A percentile compares a stretch with the other conserved stretches of the same genome.
Evolutionary conservation across 2,888 invertebrate genomes (phyloP).

Genomic region (Acanthosepion esculentum): DNA sequence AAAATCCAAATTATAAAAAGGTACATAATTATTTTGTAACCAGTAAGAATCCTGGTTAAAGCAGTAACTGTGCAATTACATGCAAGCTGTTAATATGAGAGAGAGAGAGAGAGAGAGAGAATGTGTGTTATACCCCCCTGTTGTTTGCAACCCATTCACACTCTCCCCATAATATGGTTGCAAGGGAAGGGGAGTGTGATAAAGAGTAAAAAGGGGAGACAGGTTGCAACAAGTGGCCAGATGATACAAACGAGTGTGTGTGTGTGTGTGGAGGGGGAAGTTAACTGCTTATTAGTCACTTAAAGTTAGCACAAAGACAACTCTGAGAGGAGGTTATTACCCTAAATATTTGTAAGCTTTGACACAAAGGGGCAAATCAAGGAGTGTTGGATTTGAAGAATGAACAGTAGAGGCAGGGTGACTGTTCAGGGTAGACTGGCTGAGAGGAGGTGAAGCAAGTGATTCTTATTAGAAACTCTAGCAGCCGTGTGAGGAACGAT

Average conservation of each 20-base stretch:
- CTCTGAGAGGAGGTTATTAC: background rate
- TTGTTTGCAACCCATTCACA: background rate
- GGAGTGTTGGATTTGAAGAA: background rate
- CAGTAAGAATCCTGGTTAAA: background rate
- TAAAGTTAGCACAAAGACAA: background rate
- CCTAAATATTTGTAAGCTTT: slow-evolving; percentile 33
- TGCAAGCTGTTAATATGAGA: background rate
- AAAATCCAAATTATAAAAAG: background rate
- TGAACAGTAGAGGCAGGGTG: background rate
- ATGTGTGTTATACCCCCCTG: background rate
- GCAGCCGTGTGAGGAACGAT: background rate
- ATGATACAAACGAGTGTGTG: background rate
- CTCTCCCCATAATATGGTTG: background rate
- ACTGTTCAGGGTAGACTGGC: background rate
- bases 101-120: background rate
- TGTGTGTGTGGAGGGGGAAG: background rate
- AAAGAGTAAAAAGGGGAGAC: background rate
- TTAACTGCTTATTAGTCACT: background rate
- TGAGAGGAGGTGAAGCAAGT: background rate
- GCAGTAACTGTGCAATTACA: background rate
- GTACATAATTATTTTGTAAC: background rate
- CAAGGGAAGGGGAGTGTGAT: background rate
- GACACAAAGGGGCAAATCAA: slow-evolving; percentile 33
- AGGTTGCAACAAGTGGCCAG: slow-evolving; percentile 20
- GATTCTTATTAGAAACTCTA: background rate